Evolutionary conservation across 2,113 vertebrate genomes (phyloP).

Genomic region (Bothrops jararaca): DNA sequence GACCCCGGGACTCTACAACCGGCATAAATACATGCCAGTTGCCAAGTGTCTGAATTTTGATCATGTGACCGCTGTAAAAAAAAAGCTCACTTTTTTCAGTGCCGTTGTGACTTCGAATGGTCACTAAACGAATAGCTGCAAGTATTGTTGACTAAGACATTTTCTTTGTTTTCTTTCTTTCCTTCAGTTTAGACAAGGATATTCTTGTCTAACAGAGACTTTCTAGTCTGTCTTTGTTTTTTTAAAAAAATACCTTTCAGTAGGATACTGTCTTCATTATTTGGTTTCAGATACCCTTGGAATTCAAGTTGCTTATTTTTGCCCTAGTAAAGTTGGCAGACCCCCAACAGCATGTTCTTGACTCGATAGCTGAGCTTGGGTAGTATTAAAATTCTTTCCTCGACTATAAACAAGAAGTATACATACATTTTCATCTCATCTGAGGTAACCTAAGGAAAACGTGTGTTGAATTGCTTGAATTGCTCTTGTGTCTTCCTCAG

Average conservation of each 20-base stretch:
- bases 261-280: background rate
- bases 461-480: background rate
- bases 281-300: background rate
- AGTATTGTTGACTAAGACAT: background rate
- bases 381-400: conserved; percentile 1
- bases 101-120: background rate
- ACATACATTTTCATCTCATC: background rate
- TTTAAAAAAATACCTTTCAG: background rate
- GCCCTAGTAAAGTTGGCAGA: background rate
- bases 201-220: background rate
- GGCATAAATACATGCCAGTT: background rate
- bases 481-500: background rate
- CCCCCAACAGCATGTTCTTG: background rate
- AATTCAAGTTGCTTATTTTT: background rate
- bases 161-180: background rate
- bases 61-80: background rate
- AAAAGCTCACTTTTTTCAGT: background rate
- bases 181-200: background rate
- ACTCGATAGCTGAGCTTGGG: background rate
- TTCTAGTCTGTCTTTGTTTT: background rate
- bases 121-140: background rate
- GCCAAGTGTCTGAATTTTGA: background rate
- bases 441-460: background rate
- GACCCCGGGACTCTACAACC: background rate
- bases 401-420: conserved; percentile 5